A percentile compares a stretch with the other conserved stretches of the same genome.
Conservation (phyloP, 2,113 vertebrate genomes). For the Anoura caudifer region DNA sequence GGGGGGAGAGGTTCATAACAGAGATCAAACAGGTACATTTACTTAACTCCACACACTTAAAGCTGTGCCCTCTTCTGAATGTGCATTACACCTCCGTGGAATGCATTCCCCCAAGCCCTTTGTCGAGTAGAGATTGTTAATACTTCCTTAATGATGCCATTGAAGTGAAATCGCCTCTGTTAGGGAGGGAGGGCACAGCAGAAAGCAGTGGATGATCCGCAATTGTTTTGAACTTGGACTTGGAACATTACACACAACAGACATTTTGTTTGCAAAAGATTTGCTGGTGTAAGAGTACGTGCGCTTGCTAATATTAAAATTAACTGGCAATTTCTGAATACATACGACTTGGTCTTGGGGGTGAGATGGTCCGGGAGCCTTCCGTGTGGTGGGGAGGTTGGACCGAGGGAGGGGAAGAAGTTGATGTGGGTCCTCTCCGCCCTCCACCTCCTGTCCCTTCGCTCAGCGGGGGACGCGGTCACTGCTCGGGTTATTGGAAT, state of each 20-base stretch:
- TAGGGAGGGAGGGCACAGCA: neutral
- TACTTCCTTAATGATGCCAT: neutral
- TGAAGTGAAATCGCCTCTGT: too few species aligned
- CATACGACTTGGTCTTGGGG: neutral
- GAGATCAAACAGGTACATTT: neutral
- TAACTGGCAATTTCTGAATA: neutral
- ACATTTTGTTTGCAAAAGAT: neutral
- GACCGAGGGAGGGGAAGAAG: neutral
- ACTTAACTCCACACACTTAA: neutral
- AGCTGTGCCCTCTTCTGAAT: neutral
- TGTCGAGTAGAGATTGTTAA: neutral
- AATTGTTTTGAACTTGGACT: neutral
- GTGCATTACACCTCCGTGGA: neutral
- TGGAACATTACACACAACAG: neutral
- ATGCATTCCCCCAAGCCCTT: neutral
- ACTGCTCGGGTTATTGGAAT: accelerated
- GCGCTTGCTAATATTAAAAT: neutral
- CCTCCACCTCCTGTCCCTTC: neutral
- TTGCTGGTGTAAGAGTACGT: neutral
- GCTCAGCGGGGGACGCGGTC: neutral
- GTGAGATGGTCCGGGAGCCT: neutral
- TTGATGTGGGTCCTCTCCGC: neutral
- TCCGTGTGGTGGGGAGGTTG: neutral
- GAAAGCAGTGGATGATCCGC: neutral
- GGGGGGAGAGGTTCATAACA: neutral